These are phyloP conservation scores for Stegodyphus mimosarum DNA, from an alignment of 1,140 invertebrate species.

Conservation along the genomic window DNA sequence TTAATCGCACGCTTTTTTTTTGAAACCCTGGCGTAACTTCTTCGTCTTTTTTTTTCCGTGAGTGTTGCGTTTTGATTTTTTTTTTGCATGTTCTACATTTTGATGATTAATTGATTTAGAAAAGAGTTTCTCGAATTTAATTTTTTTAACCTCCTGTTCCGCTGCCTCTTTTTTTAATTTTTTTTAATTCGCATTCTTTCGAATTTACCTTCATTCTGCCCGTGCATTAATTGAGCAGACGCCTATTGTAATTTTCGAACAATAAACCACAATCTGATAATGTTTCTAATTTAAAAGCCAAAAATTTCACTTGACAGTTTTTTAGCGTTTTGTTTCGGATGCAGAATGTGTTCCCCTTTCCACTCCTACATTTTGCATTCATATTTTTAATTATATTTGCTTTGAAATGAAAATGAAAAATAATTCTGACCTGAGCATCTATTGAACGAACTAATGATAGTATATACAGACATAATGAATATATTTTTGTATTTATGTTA, in stretches of 20 bases:
- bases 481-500: too few species aligned
- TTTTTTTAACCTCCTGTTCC: conserved; percentile 20
- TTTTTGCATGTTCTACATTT: conserved; percentile 24
- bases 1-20: conserved; percentile 44
- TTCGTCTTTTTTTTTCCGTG: conserved; percentile 7
- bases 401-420: too few species aligned
- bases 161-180: neutral
- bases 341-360: neutral
- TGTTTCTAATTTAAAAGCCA: conserved; percentile 21
- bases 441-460: too few species aligned
- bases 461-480: too few species aligned
- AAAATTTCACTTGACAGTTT: conserved; percentile 7
- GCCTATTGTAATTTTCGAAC: conserved; percentile 21
- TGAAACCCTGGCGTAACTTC: neutral
- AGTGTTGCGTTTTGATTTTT: conserved; percentile 18
- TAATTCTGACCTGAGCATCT: too few species aligned
- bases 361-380: neutral
- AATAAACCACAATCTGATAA: conserved; percentile 52
- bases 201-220: conserved; percentile 38
- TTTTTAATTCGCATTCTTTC: neutral
- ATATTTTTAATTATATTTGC: too few species aligned
- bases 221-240: conserved; percentile 44
- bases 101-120: conserved; percentile 59
- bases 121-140: conserved; percentile 49
- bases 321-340: neutral